Evolutionary conservation across 2,888 invertebrate genomes (phyloP).

Genomic region (Alviniconcha strummeri): DNA sequence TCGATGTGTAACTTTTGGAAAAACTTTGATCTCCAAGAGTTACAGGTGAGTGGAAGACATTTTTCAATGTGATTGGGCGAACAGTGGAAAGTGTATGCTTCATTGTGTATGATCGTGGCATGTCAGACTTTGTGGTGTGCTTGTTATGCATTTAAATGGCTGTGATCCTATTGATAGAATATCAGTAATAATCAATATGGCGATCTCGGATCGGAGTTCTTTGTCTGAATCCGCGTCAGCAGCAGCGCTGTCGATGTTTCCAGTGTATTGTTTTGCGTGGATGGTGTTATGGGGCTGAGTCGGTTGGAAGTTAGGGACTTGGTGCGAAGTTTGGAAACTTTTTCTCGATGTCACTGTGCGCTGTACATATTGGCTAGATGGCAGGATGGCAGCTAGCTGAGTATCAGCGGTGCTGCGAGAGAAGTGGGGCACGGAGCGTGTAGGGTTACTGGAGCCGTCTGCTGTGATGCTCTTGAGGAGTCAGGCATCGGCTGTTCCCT

Average conservation of each 20-base stretch:
- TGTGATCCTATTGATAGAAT: slow-evolving; percentile 55
- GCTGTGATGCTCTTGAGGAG: slow-evolving; percentile 22
- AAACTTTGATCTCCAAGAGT: slow-evolving; percentile 73
- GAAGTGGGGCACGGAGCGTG: slow-evolving; percentile 35
- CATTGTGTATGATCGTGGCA: slow-evolving; percentile 4
- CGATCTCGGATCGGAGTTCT: slow-evolving; percentile 49
- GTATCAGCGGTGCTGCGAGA: slow-evolving; percentile 18
- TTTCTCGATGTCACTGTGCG: slow-evolving; percentile 33
- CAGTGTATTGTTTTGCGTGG: neutral
- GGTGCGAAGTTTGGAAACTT: slow-evolving; percentile 40
- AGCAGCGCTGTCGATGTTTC: slow-evolving; percentile 28
- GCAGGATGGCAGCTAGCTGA: slow-evolving; percentile 18
- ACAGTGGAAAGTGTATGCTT: neutral
- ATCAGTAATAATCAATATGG: slow-evolving; percentile 62
- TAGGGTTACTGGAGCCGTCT: slow-evolving; percentile 34
- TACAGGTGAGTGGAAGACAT: slow-evolving; percentile 69
- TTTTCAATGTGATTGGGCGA: neutral
- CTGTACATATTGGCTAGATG: slow-evolving; percentile 26
- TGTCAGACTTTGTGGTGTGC: slow-evolving; percentile 9
- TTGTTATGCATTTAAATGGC: slow-evolving; percentile 37
- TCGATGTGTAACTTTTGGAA: slow-evolving; percentile 75
- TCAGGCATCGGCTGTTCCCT: slow-evolving; percentile 30
- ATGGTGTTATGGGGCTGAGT: neutral
- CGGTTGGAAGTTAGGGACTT: slow-evolving; percentile 14
- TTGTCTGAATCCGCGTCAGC: slow-evolving; percentile 41